Conservation (phyloP, 2,797 vertebrate genomes). For the Acestrorhynchus altus region DNA sequence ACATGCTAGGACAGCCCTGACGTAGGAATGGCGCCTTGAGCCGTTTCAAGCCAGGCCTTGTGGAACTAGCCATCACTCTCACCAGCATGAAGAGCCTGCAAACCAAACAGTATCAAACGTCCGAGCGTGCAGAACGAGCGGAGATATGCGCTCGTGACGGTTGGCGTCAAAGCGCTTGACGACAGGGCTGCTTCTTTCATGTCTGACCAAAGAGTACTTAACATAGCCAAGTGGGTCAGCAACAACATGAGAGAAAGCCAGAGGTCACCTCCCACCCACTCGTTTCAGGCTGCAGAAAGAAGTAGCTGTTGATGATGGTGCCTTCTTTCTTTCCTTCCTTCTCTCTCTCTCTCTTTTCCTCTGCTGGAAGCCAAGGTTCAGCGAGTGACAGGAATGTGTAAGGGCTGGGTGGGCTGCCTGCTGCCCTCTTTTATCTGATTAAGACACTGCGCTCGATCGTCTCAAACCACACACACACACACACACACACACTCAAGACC, state of each 20-base stretch:
- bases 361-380: conserved; percentile 69
- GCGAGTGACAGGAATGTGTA: conserved; percentile 76
- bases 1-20: conserved; percentile 10
- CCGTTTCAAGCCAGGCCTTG: conserved; percentile 3
- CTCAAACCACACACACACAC: conserved; percentile 51
- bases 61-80: conserved; percentile 14
- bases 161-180: conserved; percentile 46
- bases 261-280: conserved; percentile 56
- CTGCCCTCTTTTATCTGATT: conserved; percentile 75
- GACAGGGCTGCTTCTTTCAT: conserved; percentile 58
- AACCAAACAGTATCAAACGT: conserved; percentile 38
- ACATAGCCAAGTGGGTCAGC: conserved; percentile 58
- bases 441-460: conserved; percentile 64
- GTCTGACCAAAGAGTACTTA: conserved; percentile 59
- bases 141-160: background rate
- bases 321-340: conserved; percentile 33
- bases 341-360: conserved; percentile 16
- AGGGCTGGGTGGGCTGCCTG: conserved; percentile 59
- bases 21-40: background rate
- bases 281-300: conserved; percentile 42
- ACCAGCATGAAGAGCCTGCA: conserved; percentile 18
- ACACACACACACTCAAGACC: conserved; percentile 10
- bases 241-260: conserved; percentile 57
- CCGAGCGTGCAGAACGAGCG: conserved; percentile 6
- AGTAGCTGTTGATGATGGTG: conserved; percentile 42